Evolutionary conservation across 2,797 vertebrate genomes (phyloP).

Genomic region (Parauchenoglanis punctatus): DNA sequence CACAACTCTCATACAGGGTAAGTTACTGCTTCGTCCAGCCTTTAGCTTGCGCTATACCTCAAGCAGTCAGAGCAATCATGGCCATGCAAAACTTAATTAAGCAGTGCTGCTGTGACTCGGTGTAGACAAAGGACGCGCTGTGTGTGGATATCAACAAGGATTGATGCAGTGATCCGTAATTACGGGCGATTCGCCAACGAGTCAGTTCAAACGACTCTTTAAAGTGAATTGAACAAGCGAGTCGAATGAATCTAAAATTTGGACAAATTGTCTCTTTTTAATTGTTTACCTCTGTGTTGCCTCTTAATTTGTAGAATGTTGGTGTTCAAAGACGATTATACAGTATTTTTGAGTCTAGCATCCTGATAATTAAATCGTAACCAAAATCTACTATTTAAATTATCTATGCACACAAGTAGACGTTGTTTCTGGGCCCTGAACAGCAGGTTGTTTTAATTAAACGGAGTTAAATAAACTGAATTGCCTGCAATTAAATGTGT

Average conservation of each 20-base stretch:
- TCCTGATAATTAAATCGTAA: background rate
- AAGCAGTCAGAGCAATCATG: conserved; percentile 46
- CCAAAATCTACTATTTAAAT: background rate
- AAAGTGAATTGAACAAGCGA: background rate
- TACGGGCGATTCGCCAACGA: conserved; percentile 11
- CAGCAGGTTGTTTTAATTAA: background rate
- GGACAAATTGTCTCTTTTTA: background rate
- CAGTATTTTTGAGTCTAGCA: background rate
- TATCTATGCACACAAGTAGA: background rate
- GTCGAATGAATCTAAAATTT: background rate
- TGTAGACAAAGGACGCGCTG: conserved; percentile 34
- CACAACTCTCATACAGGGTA: conserved; percentile 27
- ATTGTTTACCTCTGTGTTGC: background rate
- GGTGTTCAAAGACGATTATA: background rate
- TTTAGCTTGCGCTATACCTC: conserved; percentile 12
- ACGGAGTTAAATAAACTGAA: background rate
- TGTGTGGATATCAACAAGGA: conserved; percentile 15
- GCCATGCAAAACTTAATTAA: conserved; percentile 50
- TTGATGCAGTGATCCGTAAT: conserved; percentile 29
- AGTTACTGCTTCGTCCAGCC: background rate
- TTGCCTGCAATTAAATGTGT: background rate
- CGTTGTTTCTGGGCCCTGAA: background rate
- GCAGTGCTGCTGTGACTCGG: conserved; percentile 24
- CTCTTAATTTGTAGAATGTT: background rate
- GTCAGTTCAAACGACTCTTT: conserved; percentile 6